Evolutionary conservation across 2,888 invertebrate species (phyloP).

Genomic region (Lamellibrachia columna): DNA sequence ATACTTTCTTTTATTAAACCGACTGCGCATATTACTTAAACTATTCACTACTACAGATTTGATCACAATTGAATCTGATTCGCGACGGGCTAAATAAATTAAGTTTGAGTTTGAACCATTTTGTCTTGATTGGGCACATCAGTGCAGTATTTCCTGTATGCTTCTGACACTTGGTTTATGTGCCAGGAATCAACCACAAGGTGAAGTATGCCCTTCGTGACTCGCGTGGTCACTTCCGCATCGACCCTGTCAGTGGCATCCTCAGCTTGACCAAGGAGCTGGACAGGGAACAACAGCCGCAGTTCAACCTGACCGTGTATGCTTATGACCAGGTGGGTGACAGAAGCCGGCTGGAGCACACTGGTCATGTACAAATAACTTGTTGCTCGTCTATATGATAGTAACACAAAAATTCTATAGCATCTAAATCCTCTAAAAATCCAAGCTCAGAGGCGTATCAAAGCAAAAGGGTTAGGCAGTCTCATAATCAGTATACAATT

Average conservation of each 20-base stretch:
- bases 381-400: neutral
- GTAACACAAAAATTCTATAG: too few species aligned
- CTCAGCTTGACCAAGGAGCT: constrained; percentile 84
- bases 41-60: too few species aligned
- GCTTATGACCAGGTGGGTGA: constrained; percentile 77
- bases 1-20: too few species aligned
- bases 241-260: constrained; percentile 85
- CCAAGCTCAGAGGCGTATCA: too few species aligned
- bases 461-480: too few species aligned
- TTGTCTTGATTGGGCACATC: too few species aligned
- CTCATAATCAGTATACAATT: too few species aligned
- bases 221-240: constrained; percentile 78
- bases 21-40: too few species aligned
- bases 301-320: constrained; percentile 82
- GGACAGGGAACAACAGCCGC: constrained; percentile 86
- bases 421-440: too few species aligned
- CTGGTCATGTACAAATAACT: neutral
- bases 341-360: neutral
- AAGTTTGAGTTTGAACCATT: too few species aligned
- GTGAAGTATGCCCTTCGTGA: constrained; percentile 83
- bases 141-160: neutral
- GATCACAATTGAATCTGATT: too few species aligned
- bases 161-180: neutral
- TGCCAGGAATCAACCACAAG: constrained; percentile 76
- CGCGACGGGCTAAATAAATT: too few species aligned